These are phyloP conservation scores for Drosophila ananassae DNA, from an alignment of 1,140 invertebrate genomes.

Conservation along the genomic window DNA sequence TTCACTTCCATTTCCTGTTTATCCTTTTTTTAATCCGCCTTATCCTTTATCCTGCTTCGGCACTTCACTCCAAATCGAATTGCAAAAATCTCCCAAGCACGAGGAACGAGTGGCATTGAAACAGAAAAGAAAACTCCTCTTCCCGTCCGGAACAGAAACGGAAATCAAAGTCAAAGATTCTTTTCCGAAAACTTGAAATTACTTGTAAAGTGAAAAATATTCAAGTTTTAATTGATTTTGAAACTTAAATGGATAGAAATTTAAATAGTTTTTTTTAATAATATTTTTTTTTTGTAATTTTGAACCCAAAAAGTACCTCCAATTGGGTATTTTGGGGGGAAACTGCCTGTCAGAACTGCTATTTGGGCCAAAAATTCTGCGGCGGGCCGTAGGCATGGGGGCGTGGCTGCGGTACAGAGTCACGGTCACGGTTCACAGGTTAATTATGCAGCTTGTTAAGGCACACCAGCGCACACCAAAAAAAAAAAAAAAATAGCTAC, in stretches of 20 bases:
- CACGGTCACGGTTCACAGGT: slow-evolving; percentile 45
- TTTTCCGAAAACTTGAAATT: background rate
- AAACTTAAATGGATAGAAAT: too few species aligned
- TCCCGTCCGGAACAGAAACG: background rate
- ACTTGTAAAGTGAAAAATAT: background rate
- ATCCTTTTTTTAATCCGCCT: background rate
- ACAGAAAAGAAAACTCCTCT: background rate
- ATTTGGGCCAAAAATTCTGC: background rate
- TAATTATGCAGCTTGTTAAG: slow-evolving; percentile 52
- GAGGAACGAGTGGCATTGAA: slow-evolving; percentile 8
- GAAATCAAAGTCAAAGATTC: slow-evolving; percentile 20
- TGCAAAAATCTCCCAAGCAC: background rate
- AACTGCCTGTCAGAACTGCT: too few species aligned
- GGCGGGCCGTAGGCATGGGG: slow-evolving; percentile 8
- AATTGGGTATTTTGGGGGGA: too few species aligned
- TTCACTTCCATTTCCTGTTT: slow-evolving; percentile 2
- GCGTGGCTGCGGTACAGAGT: slow-evolving; percentile 11
- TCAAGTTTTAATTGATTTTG: too few species aligned
- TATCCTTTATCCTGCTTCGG: slow-evolving; percentile 1
- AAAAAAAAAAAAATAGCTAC: background rate
- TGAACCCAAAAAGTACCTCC: too few species aligned
- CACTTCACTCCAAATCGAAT: slow-evolving; percentile 19
- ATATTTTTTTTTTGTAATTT: too few species aligned
- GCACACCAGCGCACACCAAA: slow-evolving; percentile 15
- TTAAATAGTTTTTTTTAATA: too few species aligned